phyloP scores from a whole-genome alignment of 1,140 invertebrate species.

The Macrotrachela quadricornifera region DNA sequence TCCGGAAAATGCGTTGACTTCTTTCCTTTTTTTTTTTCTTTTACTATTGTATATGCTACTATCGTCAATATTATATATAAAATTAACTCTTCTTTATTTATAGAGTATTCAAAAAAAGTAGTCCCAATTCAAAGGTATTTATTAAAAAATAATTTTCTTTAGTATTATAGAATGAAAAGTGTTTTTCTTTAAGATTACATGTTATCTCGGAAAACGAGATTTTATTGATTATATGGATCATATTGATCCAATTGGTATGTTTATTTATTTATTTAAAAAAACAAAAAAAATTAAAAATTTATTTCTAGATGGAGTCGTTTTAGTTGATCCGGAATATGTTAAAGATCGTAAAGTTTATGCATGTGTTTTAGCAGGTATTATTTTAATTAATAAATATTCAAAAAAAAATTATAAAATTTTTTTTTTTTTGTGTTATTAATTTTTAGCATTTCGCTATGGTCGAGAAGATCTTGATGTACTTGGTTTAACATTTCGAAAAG shows the following conservation, averaged over 20 bases:
- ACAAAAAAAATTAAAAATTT: background rate
- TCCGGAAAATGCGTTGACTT: too few relatives aligned
- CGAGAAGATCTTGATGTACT: conserved; percentile 91
- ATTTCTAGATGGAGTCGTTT: conserved; percentile 74
- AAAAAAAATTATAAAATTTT: too few relatives aligned
- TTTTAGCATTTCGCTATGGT: conserved; percentile 84
- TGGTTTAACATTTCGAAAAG: conserved; percentile 88
- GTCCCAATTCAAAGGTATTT: conserved; percentile 64
- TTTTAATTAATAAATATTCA: too few relatives aligned
- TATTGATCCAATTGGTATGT: conserved; percentile 46
- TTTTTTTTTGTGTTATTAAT: too few relatives aligned
- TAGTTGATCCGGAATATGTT: conserved; percentile 91
- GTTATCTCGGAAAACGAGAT: conserved; percentile 83
- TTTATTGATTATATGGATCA: conserved; percentile 79
- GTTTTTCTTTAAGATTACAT: conserved; percentile 41
- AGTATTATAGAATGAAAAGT: too few relatives aligned
- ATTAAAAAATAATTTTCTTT: conserved; percentile 4
- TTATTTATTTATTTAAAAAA: too few relatives aligned
- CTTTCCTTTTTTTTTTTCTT: too few relatives aligned
- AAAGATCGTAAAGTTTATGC: conserved; percentile 32
- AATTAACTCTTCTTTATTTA: conserved; percentile 2
- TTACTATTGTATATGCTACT: too few relatives aligned
- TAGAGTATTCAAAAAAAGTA: conserved; percentile 85
- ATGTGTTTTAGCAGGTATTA: background rate
- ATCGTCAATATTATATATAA: too few relatives aligned